Evolutionary conservation across 2,797 vertebrate species (phyloP), one percentile per base, ranked within the genome.

Genomic region (Centropyge bicolor): DNA sequence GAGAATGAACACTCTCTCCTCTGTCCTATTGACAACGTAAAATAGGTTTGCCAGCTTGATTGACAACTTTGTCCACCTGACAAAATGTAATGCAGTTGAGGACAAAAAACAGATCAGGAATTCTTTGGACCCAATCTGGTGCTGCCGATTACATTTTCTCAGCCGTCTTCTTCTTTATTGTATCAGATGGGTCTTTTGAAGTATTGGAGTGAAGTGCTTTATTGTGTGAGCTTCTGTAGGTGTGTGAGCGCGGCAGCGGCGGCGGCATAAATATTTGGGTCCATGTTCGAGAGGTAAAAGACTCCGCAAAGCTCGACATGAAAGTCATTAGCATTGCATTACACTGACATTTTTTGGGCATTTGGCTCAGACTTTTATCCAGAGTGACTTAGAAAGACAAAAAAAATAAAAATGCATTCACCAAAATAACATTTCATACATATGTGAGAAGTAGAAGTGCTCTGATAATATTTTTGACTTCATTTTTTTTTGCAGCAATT

Each of bases 1-100:
- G 88, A 92, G 81, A 90, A 90, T 84, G 89, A 93, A 90, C 91
- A 85, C 92, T 90, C 90, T 91, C 92, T 86, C 78, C 86, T 90
- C 91, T 74, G 86, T 94, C 90, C 93, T 91, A 95, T 95, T 95
- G 95, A 95, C 92, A 83, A 91, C 87, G 80, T 92, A 92, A 95
- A 96, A 96, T 95, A 88, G 93, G 92, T 95, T 95, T 94, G 91
- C 93, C 90, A 84, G 92, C 90, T 91, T 95, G 94, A 95, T 93
- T 96, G 95, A 96, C 95, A 96, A 94, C 95, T 95, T 94, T 95
- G 93, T 95, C 94, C 93, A 92, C 86, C 92, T 93, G 92, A 94
- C 93, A 94, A 91, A 95, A 94, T 94, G 93, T 92, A 92, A 93
- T 91, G 94, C 92, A 88, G 90, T 83, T 11, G 80, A 88, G 92